Percentiles rank a stretch among this genome's conserved stretches.
Conservation (phyloP, 2,888 invertebrate species). For the Rutpela maculata region DNA sequence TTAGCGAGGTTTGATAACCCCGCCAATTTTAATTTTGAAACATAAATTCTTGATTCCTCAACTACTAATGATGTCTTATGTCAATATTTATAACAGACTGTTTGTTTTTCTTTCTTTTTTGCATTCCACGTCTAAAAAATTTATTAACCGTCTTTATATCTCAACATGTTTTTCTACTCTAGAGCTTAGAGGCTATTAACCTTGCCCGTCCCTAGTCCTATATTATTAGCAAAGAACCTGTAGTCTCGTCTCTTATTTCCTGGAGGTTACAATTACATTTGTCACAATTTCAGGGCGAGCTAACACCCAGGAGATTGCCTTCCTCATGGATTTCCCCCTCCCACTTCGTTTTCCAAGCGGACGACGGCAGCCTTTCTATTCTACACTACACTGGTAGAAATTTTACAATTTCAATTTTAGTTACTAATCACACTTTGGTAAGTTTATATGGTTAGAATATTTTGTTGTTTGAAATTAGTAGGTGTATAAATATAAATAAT, state of each 20-base stretch:
- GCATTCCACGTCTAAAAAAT: no score
- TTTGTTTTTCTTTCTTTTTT: no score
- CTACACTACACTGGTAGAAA: conserved; percentile 88
- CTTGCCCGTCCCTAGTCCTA: neutral
- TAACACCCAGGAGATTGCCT: conserved; percentile 77
- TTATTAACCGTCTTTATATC: neutral
- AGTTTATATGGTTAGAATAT: conserved; percentile 69
- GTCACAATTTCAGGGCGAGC: conserved; percentile 67
- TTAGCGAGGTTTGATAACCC: no score
- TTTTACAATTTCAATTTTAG: conserved; percentile 83
- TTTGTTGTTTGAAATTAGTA: neutral
- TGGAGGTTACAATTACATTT: conserved; percentile 27
- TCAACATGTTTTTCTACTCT: neutral
- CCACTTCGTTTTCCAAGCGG: conserved; percentile 90
- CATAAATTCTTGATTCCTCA: no score
- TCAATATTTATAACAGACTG: no score
- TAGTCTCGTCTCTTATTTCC: neutral
- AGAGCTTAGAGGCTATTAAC: neutral
- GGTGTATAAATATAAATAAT: neutral
- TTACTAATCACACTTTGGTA: conserved; percentile 91
- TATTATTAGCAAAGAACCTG: neutral
- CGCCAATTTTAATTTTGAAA: no score
- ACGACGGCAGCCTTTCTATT: conserved; percentile 89
- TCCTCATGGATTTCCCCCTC: conserved; percentile 89
- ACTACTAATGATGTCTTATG: no score